Percentiles rank a stretch among this genome's conserved stretches.
These are phyloP conservation scores for Nectonema munidae DNA, from an alignment of 2,888 invertebrate species.

Conservation along the genomic window DNA sequence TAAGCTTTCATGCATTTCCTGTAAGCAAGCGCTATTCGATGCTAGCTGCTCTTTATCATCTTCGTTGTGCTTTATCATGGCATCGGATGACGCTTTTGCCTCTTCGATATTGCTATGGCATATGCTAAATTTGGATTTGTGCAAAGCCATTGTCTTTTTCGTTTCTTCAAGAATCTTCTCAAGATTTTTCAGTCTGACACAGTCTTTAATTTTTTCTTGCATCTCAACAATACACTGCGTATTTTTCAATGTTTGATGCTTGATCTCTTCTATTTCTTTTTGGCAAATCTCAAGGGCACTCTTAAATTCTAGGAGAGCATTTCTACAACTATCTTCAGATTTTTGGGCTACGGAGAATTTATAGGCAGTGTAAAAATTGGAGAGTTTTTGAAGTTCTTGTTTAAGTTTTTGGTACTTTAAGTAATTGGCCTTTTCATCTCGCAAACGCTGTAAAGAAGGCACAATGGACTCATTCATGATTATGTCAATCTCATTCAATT, in stretches of 20 bases:
- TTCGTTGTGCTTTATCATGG: constrained; percentile 38
- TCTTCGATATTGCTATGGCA: constrained; percentile 29
- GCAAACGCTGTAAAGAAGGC: constrained; percentile 51
- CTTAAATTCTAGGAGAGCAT: constrained; percentile 7
- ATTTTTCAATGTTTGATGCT: not conserved
- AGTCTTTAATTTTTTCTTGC: too few species aligned
- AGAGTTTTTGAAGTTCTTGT: constrained; percentile 37
- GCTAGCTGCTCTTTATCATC: constrained; percentile 49
- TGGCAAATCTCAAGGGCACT: not conserved
- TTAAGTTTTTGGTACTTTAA: constrained; percentile 51
- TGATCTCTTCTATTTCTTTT: not conserved
- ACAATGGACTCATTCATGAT: constrained; percentile 45
- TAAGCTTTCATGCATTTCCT: constrained; percentile 19
- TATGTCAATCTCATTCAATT: constrained; percentile 46
- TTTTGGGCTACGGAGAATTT: constrained; percentile 18
- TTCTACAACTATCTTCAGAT: constrained; percentile 13
- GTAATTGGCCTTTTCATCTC: constrained; percentile 47
- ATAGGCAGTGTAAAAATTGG: constrained; percentile 11
- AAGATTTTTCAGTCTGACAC: constrained; percentile 13
- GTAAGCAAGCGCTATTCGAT: too few species aligned
- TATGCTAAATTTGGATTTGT: constrained; percentile 27
- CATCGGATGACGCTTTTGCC: too few species aligned
- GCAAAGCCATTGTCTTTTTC: constrained; percentile 14
- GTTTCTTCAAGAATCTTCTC: constrained; percentile 18
- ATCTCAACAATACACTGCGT: too few species aligned